phyloP scores from a whole-genome alignment of 1,140 invertebrate species.

The Lucilia cuprina region DNA sequence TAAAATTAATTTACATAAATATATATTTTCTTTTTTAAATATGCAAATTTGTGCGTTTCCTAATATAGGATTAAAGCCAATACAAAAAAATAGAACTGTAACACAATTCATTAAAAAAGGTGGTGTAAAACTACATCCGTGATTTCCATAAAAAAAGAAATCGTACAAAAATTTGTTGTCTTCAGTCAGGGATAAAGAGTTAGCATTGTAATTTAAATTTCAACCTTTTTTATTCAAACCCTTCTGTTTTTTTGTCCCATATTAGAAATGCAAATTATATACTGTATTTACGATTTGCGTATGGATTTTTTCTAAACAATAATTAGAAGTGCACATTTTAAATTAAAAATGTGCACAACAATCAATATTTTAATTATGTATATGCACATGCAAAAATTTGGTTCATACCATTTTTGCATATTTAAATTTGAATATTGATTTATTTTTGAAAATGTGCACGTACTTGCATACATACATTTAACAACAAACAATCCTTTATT shows the following conservation, averaged over 20 bases:
- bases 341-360: not conserved
- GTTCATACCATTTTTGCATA: not conserved
- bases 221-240: constrained; percentile 8
- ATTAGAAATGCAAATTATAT: constrained; percentile 25
- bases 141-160: not conserved
- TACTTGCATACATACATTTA: not conserved
- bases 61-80: constrained; percentile 11
- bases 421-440: constrained; percentile 23
- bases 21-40: not conserved
- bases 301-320: not conserved
- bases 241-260: not conserved
- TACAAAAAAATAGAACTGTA: constrained; percentile 22
- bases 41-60: constrained; percentile 13
- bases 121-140: not conserved
- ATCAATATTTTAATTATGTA: not conserved
- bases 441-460: not conserved
- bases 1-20: not conserved
- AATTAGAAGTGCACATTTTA: constrained; percentile 16
- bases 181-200: not conserved
- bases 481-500: not conserved
- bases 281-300: not conserved
- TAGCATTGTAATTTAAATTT: constrained; percentile 24
- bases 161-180: not conserved
- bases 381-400: not conserved
- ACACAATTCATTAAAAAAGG: constrained; percentile 17